Base-by-base conservation (phyloP, 2,113 vertebrate species). In the Sula dactylatra region DNA sequence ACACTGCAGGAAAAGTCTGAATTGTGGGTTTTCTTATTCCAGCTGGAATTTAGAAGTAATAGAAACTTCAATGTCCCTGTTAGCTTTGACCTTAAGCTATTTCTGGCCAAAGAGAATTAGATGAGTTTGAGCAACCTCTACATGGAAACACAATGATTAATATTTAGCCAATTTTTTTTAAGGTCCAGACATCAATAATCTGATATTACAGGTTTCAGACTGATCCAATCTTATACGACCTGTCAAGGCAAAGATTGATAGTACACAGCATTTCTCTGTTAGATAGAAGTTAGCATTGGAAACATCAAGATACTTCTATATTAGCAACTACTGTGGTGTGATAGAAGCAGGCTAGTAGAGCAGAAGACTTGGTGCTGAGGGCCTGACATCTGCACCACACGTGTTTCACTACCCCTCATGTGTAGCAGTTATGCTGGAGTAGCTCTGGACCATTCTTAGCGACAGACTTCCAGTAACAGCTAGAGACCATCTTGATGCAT, bases 371-470 rank as follows among this genome's bases (percentile, higher is more conserved):
- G 0, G 4, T 81, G 36, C 14, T 65, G 10, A 16, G 7, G 25
- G 16, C 10, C 42, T 82, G 59, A 62, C 32, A 73, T 19, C 31
- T 64, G 64, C 25, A 19, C 7, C 16, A 31, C 22, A 40, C 0
- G 2, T 24, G 7, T 89, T 89, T 67, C 29, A 18, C 38, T 26
- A 16, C 5, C 3, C 9, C 5, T 61, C 9, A 1, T 13, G 26
- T 11, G n/a, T 1, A 16, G 25, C 0, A 0, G 6, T 71, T 58
- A 11, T 38, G 34, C 25, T 67, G 54, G 16, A 83, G n/a, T 31
- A 61, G 17, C 36, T 78, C 42, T 59, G 27, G 44, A 49, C 25
- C 7, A 7, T 69, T 56, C 45, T 45, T 49, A 66, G 47, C 49
- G 19, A 38, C 34, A 83, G 31, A 34, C 5, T 70, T 73, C 31